These are phyloP conservation scores for Drosophila bocki DNA, from an alignment of 1,140 invertebrate genomes.

Conservation along the genomic window DNA sequence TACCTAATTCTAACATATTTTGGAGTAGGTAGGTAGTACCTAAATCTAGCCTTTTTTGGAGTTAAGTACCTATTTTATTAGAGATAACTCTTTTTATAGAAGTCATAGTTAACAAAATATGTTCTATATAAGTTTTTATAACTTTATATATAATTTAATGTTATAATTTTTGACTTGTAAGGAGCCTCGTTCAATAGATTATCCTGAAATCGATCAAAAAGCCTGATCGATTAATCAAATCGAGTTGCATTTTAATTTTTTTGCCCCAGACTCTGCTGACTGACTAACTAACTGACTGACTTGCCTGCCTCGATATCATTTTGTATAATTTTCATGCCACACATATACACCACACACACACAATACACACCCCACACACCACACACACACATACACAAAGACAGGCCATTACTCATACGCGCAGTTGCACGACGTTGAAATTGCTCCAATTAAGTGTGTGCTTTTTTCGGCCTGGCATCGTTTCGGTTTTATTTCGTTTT, in stretches of 20 bases:
- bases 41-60: not conserved
- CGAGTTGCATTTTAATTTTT: conserved; percentile 65
- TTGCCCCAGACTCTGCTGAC: conserved; percentile 46
- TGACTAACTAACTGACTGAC: conserved; percentile 63
- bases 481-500: conserved; percentile 11
- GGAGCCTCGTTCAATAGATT: not conserved
- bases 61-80: no score
- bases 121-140: not conserved
- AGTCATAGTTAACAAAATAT: not conserved
- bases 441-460: conserved; percentile 75
- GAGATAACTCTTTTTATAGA: no score
- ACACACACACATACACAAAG: conserved; percentile 3
- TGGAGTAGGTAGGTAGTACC: no score
- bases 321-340: conserved; percentile 76
- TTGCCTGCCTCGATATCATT: conserved; percentile 69
- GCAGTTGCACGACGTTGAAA: conserved; percentile 80
- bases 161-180: not conserved
- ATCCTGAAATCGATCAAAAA: conserved; percentile 14
- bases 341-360: conserved; percentile 29
- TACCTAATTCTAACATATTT: no score
- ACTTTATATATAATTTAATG: not conserved
- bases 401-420: conserved; percentile 65
- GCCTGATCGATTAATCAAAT: conserved; percentile 75
- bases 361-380: conserved; percentile 15
- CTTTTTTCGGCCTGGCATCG: conserved; percentile 27